Base-by-base conservation (phyloP, 2,113 vertebrate genomes). In the Phaetusa simplex region DNA sequence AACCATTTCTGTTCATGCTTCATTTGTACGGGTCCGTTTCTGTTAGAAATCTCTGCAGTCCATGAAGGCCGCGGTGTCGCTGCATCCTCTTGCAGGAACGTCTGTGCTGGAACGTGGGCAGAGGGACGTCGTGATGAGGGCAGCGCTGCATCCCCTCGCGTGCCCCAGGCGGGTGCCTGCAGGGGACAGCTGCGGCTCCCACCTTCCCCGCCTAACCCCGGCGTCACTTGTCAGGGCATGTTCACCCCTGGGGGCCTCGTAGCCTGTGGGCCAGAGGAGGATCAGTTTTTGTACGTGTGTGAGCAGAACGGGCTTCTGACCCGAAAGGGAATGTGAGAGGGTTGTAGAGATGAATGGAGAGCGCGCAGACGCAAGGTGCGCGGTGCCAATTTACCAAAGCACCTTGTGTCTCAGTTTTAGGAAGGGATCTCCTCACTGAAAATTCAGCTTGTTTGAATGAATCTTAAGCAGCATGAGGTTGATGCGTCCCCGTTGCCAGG, bases 81-180 rank as follows among this genome's bases (percentile, higher is more conserved):
- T 74, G 36, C 52, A 14, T 67, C 14, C 30, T 84, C 30, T 50
- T 24, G 26, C 49, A 64, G 72, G 47, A 50, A 26, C 27, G 15
- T 22, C 65, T 0, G 2, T 42, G n/a, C 72, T 62, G 1, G 0
- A 19, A 40, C 40, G 47, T 0, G 2, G 22, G 47, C 23, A 2
- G 1, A 2, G 26, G 34, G 24, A 26, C 9, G 1, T 11, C 23
- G 21, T 4, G 5, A 38, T 38, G 34, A 13, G n/a, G 36, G n/a
- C n/a, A 26, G 56, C 24, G 26, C 64, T 49, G 42, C 56, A 36
- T 18, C 49, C 21, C 12, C 49, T 67, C 23, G 4, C 1, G 0
- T 49, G 36, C 42, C 24, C 0, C 6, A 23, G 58, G 38, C 2
- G 0, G 14, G 30, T 38, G 50, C 62, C 23, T 34, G 6, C 40